Evolutionary conservation across 2,113 vertebrate genomes (phyloP).

Genomic region (Urocolius indicus): DNA sequence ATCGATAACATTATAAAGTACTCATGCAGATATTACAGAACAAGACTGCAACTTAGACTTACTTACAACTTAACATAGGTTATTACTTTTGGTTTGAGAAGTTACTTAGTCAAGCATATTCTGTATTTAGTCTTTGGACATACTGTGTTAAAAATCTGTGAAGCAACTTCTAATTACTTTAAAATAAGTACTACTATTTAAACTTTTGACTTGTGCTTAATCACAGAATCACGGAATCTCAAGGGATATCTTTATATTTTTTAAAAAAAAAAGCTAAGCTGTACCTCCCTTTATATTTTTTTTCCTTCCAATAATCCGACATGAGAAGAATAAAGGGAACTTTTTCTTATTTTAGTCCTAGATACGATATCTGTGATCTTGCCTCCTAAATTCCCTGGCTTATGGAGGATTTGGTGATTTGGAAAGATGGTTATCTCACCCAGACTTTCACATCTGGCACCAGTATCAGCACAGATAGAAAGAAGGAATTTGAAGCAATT

Average conservation of each 20-base stretch:
- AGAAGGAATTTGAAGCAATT: conserved; percentile 55
- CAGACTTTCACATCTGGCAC: conserved; percentile 57
- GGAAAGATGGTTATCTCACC: background rate
- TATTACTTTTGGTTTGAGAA: background rate
- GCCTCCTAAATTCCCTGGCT: background rate
- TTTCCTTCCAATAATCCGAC: background rate
- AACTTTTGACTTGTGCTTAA: background rate
- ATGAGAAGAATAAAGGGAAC: background rate
- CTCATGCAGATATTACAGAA: background rate
- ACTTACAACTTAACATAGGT: background rate
- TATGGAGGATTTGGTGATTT: conserved; percentile 21
- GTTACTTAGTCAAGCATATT: background rate
- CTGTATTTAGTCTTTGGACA: background rate
- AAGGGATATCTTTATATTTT: background rate
- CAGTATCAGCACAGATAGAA: conserved; percentile 35
- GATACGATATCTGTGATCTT: background rate
- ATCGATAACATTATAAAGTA: background rate
- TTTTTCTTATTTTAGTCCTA: background rate
- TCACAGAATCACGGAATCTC: background rate
- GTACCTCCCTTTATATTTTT: background rate
- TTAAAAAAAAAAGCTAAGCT: background rate
- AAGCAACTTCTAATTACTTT: background rate
- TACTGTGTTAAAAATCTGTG: background rate
- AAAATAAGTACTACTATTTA: background rate
- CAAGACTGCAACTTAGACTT: background rate